phyloP scores from a whole-genome alignment of 2,797 vertebrate genomes.

The Xyrichtys novacula region DNA sequence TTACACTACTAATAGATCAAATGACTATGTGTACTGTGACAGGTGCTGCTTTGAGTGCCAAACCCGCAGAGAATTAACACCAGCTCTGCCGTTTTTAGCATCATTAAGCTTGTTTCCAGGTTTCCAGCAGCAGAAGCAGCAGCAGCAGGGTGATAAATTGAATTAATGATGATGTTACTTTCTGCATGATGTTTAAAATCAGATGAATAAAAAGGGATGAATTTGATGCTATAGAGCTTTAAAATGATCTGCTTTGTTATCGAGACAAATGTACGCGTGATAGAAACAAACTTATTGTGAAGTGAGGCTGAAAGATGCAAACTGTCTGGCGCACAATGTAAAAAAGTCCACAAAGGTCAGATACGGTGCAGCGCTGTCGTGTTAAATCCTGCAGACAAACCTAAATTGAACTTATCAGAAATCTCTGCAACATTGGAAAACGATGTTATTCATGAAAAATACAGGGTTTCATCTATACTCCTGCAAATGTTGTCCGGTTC shows the following conservation, averaged over 20 bases:
- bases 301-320: too few species aligned
- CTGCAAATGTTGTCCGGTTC: background rate
- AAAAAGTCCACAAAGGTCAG: constrained; percentile 6
- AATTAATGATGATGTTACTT: background rate
- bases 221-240: too few species aligned
- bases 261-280: too few species aligned
- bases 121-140: background rate
- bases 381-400: background rate
- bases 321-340: too few species aligned
- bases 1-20: background rate
- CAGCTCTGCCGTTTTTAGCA: constrained; percentile 6
- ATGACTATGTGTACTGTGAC: background rate
- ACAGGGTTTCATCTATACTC: background rate
- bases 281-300: too few species aligned
- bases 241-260: too few species aligned
- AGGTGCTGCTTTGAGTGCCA: background rate
- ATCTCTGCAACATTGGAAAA: constrained; percentile 3
- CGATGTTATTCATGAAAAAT: background rate
- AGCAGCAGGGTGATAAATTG: background rate
- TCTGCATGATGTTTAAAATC: background rate
- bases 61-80: constrained; percentile 5
- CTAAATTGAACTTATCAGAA: background rate
- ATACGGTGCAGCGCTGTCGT: background rate
- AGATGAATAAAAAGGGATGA: background rate
- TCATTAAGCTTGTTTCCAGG: background rate